phyloP scores from a whole-genome alignment of 2,113 vertebrate genomes.

The Bos indicus region DNA sequence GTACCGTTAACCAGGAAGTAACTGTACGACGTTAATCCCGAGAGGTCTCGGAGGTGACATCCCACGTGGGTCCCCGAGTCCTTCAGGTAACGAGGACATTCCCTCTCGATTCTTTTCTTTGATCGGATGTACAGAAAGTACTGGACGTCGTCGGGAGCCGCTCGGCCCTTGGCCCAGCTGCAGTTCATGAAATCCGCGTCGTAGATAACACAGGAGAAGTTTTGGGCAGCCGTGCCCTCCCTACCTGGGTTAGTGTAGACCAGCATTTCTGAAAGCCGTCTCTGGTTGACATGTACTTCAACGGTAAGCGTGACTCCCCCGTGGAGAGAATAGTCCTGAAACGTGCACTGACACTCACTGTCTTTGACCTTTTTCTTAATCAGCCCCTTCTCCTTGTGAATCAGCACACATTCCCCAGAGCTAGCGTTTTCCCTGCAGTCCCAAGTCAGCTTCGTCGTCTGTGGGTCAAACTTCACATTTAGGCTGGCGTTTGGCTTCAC shows the following conservation, averaged over 20 bases:
- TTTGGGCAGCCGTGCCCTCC: constrained; percentile 45
- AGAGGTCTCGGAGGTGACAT: constrained; percentile 62
- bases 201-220: constrained; percentile 75
- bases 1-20: constrained; percentile 67
- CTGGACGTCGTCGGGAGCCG: constrained; percentile 68
- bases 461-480: neutral
- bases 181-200: constrained; percentile 73
- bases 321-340: fast-evolving
- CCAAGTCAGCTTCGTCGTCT: neutral
- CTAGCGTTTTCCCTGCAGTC: neutral
- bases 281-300: fast-evolving
- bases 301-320: neutral
- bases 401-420: fast-evolving
- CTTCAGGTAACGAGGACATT: constrained; percentile 68
- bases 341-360: neutral
- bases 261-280: neutral
- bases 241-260: neutral
- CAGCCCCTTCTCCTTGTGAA: fast-evolving
- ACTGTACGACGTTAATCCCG: fast-evolving
- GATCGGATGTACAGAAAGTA: constrained; percentile 65
- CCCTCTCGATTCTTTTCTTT: fast-evolving
- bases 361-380: neutral
- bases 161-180: constrained; percentile 67
- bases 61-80: constrained; percentile 46
- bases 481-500: fast-evolving